phyloP scores from a whole-genome alignment of 2,797 vertebrate genomes.

The Halcyon leucocephala region DNA sequence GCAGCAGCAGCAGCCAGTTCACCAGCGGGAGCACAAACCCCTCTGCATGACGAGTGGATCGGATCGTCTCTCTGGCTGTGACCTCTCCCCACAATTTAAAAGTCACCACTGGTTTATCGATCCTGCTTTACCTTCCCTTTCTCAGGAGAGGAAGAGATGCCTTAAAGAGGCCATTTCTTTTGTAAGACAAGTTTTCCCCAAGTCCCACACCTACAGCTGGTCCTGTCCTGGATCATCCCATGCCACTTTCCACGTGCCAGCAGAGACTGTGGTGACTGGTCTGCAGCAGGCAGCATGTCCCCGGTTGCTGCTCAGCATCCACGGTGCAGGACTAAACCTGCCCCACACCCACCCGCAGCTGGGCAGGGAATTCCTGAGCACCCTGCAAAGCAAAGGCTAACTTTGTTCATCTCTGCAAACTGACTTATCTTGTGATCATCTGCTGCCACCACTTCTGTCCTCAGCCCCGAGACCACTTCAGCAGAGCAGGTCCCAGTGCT shows the following conservation, averaged over 20 bases:
- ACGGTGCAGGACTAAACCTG: rapidly evolving
- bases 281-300: rapidly evolving
- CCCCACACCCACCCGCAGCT: neutral
- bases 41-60: neutral
- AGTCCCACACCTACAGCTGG: neutral
- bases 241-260: rapidly evolving
- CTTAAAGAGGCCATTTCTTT: neutral
- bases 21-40: neutral
- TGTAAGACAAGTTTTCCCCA: neutral
- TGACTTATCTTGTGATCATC: neutral
- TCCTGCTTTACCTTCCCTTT: neutral
- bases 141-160: neutral
- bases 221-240: neutral
- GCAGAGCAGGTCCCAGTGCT: neutral
- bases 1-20: neutral
- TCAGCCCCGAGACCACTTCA: rapidly evolving
- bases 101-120: neutral
- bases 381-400: neutral
- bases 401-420: neutral
- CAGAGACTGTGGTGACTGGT: rapidly evolving
- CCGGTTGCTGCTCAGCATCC: neutral
- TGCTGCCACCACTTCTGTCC: neutral
- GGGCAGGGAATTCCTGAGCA: neutral
- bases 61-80: neutral
- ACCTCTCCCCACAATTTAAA: neutral